Conservation (phyloP, 1,140 invertebrate species). For the Drosophila leontia region DNA sequence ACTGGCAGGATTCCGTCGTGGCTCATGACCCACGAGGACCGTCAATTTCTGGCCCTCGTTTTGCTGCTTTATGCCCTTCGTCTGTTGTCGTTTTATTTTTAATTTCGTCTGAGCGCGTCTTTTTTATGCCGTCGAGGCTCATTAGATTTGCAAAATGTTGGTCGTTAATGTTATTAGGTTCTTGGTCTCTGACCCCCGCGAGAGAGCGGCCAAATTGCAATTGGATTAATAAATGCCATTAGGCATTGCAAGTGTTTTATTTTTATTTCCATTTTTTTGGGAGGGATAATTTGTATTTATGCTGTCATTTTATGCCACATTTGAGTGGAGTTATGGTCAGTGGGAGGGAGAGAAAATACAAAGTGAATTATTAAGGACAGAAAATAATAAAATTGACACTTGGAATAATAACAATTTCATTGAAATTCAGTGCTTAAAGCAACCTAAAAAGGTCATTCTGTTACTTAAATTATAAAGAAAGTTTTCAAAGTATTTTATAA, state of each 20-base stretch:
- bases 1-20: constrained; percentile 32
- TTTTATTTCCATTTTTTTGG: constrained; percentile 61
- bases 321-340: constrained; percentile 59
- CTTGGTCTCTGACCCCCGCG: constrained; percentile 29
- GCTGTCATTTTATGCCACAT: constrained; percentile 72
- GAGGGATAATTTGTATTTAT: constrained; percentile 69
- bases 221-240: constrained; percentile 84
- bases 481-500: not conserved
- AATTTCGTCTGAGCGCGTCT: constrained; percentile 65
- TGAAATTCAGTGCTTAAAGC: too few relatives aligned
- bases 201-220: constrained; percentile 47
- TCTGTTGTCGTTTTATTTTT: constrained; percentile 63
- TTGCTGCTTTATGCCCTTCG: constrained; percentile 48
- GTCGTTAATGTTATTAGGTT: constrained; percentile 83
- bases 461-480: not conserved
- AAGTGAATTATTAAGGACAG: constrained; percentile 5
- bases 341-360: constrained; percentile 6
- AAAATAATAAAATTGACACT: constrained; percentile 17
- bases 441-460: not conserved
- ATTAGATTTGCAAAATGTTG: constrained; percentile 84
- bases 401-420: not conserved
- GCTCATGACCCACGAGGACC: constrained; percentile 60
- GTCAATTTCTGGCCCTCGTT: constrained; percentile 57
- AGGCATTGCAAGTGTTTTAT: constrained; percentile 73
- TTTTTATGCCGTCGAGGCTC: constrained; percentile 84